Base-by-base conservation (phyloP, 2,888 invertebrate genomes). In the Ptychoptera albimana region DNA sequence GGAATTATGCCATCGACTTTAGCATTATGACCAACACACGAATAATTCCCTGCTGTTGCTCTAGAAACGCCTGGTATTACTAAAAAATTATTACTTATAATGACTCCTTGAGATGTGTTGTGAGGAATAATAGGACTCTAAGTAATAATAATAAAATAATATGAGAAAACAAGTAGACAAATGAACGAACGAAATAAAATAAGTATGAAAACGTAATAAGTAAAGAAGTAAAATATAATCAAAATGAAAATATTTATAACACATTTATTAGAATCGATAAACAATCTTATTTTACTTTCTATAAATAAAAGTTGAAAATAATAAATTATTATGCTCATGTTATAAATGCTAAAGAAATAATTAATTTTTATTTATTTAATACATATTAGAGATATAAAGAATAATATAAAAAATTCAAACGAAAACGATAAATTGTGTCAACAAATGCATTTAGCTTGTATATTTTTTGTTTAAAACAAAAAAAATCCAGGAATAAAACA, bases 1-100 rank as follows among this genome's bases (percentile, higher is more conserved):
- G 75, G 75, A 66, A 88, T 89, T 54, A 82, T 83, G 1, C 89
- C 88, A 54, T 86, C 86, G 1, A 91, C 91, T 60, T 89, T 88
- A 0, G 82, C 80, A 62, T 91, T 91, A 66, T 80, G 82, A 0
- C 88, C 89, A 7, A 88, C 85, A 59, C 89, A 91, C 4, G 87
- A 84, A 67, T 89, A 91, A 71, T 88, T 86, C 39, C 91, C 91
- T 31, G 87, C 87, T 35, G 85, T 86, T 50, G 73, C 72, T 52
- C 89, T 73, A 46, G 83, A 83, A 11, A 91, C 88, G 11, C 84
- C 82, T 68, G 91, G 91, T 41, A 91, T 74, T 23, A 89, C 91
- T 49, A 91, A 67, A 44, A 87, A 87, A 60, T 88, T 87, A 67
- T 91, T 88, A 68, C 86, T 88, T 63, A 89, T 82, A 61, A 91